A percentile compares a stretch with the other conserved stretches of the same genome.
phyloP scores from a whole-genome alignment of 2,888 invertebrate species.

The Amphimallon solstitiale region DNA sequence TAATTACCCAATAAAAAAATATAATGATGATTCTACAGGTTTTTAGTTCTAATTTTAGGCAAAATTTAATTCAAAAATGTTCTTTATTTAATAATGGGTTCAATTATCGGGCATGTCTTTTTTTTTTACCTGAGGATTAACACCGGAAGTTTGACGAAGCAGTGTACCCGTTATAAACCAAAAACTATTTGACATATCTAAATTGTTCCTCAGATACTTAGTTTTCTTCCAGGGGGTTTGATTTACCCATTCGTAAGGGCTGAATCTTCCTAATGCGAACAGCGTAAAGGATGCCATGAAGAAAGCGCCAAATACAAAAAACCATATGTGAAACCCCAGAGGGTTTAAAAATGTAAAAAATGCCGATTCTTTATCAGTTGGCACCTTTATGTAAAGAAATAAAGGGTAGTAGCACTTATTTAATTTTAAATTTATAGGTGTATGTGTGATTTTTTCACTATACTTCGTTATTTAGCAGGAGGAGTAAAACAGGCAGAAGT shows the following conservation, averaged over 20 bases:
- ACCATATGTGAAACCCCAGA: constrained; percentile 73
- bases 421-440: too few species aligned
- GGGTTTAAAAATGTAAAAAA: constrained; percentile 75
- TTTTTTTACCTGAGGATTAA: constrained; percentile 67
- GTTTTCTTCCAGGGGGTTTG: constrained; percentile 61
- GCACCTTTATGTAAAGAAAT: constrained; percentile 61
- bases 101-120: background rate
- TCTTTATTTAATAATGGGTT: constrained; percentile 31
- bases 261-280: constrained; percentile 70
- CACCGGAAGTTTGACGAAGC: constrained; percentile 70
- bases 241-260: constrained; percentile 72
- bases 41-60: background rate
- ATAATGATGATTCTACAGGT: too few species aligned
- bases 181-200: constrained; percentile 72
- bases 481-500: too few species aligned
- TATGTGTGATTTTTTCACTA: too few species aligned
- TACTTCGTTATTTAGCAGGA: too few species aligned
- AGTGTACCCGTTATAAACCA: constrained; percentile 76
- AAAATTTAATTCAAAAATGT: background rate
- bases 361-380: constrained; percentile 68
- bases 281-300: constrained; percentile 69
- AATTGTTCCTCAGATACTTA: constrained; percentile 66
- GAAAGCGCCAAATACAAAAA: constrained; percentile 71
- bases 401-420: too few species aligned
- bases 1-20: too few species aligned